Evolutionary conservation across 2,888 invertebrate species (phyloP), one percentile per base, ranked within the genome.

Genomic region (Eulithis prunata): DNA sequence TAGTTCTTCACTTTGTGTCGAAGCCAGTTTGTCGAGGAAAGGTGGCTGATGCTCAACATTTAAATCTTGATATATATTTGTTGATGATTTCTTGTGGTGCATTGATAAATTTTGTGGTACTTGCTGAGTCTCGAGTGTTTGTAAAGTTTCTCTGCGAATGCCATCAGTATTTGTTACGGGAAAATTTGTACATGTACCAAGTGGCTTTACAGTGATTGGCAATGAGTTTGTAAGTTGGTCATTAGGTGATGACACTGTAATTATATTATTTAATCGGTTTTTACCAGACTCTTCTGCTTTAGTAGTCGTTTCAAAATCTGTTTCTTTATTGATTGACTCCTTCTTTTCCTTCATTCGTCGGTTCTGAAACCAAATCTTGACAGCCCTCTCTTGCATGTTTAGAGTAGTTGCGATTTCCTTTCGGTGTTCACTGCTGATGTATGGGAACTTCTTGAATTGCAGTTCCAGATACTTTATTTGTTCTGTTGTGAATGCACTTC

Each of bases 311-410:
- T 76, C 73, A 45, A 78, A 73, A 58, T 80, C 77, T 47, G 70
- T 60, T 70, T 85, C 82, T 64, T 79, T 81, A 12, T 63, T 66
- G 3, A 28, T 82, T 0, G 61, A 47, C 68, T 95, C 95, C 79
- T 95, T 96, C 80, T 96, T 96, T 78, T 93, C 92, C 73, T 95
- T 96, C 96, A 97, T 97, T 6, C 97, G 89, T 1, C 97, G 91
- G 82, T 97, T 97, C 82, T 97, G 97, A 79, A 97, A 97, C 97
- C 97, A 97, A 63, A 97, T 96, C 84, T 97, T 97, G 41, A 97
- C 95, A 73, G 97, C 96, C 62, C 95, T 90, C 78, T 97, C 97
- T 0, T 95, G 92, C 10, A 97, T 93, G 56, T 93, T 93, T 0
- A 97, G 88, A 0, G 86, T 75, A 0, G 90, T 82, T 0, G 97